Evolutionary conservation across 64 coral and sea anemone genomes (phyloP).

Genomic region (Trachythela sp.): DNA sequence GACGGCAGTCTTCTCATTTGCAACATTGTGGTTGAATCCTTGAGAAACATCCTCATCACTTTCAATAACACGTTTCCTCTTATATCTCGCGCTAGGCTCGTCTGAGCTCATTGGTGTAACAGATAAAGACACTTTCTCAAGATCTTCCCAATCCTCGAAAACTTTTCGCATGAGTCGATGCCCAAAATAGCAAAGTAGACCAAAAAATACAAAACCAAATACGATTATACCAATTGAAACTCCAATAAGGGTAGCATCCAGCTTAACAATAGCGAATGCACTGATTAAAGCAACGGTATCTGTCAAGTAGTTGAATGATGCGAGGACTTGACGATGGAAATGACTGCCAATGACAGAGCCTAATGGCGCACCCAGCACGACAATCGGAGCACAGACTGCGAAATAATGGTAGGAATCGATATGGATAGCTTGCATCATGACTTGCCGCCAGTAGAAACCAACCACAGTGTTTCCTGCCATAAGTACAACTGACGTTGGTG

Average conservation of each 20-base stretch:
- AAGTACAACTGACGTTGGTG: conserved; percentile 59
- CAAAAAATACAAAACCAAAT: conserved; percentile 28
- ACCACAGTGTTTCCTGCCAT: conserved; percentile 74
- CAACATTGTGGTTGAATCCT: too few relatives aligned
- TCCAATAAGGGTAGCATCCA: not conserved
- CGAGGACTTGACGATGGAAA: conserved; percentile 28
- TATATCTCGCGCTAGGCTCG: too few relatives aligned
- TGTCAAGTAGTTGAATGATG: not conserved
- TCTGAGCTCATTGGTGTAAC: too few relatives aligned
- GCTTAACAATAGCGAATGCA: conserved; percentile 17
- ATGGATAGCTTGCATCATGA: conserved; percentile 38
- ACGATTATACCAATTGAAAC: conserved; percentile 4
- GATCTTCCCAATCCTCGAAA: not conserved
- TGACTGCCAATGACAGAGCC: conserved; percentile 23
- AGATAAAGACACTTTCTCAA: too few relatives aligned
- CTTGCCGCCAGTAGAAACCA: conserved; percentile 64
- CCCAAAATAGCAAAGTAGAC: conserved; percentile 1
- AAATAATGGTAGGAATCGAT: conserved; percentile 1
- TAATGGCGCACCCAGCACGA: conserved; percentile 12
- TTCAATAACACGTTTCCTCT: too few relatives aligned
- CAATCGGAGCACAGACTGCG: not conserved
- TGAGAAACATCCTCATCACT: too few relatives aligned
- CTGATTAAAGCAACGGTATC: conserved; percentile 21
- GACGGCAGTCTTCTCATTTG: too few relatives aligned
- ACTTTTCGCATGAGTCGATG: not conserved